Conservation (phyloP, 2,797 vertebrate species). For the Rousettus madagascariensis region DNA sequence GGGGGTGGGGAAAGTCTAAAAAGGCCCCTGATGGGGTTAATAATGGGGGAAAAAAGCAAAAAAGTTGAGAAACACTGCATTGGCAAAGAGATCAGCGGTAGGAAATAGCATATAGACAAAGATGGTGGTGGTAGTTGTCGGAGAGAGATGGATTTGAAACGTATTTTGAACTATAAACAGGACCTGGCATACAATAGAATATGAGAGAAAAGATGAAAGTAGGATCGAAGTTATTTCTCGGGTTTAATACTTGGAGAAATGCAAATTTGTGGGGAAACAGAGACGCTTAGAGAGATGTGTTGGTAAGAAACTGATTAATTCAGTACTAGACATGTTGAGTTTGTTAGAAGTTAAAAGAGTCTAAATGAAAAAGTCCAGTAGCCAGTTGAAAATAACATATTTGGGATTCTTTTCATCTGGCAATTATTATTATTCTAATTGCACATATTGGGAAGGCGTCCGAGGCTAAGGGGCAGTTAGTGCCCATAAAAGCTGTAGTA, state of each 20-base stretch:
- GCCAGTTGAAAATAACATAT: background rate
- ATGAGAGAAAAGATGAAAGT: background rate
- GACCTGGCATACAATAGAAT: background rate
- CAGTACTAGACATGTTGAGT: background rate
- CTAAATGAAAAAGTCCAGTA: background rate
- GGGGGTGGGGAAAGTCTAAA: background rate
- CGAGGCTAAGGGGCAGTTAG: background rate
- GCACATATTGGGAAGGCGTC: background rate
- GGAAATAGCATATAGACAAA: background rate
- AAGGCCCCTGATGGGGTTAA: background rate
- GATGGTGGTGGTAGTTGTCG: background rate
- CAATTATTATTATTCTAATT: conserved; percentile 1
- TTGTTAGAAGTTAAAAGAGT: conserved; percentile 13
- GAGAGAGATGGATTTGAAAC: background rate
- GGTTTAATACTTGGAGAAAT: background rate
- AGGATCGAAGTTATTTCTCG: background rate
- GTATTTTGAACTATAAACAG: background rate
- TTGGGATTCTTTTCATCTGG: conserved; percentile 10
- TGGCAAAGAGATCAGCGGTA: background rate
- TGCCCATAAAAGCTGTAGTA: conserved; percentile 21
- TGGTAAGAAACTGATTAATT: background rate
- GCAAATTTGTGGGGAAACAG: background rate
- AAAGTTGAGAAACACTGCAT: background rate
- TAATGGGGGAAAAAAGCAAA: too few relatives aligned
- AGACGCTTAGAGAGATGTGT: background rate